A percentile compares a stretch with the other conserved stretches of the same genome.
phyloP scores from a whole-genome alignment of 1,140 invertebrate species.

The Lasioglossum albipes region DNA sequence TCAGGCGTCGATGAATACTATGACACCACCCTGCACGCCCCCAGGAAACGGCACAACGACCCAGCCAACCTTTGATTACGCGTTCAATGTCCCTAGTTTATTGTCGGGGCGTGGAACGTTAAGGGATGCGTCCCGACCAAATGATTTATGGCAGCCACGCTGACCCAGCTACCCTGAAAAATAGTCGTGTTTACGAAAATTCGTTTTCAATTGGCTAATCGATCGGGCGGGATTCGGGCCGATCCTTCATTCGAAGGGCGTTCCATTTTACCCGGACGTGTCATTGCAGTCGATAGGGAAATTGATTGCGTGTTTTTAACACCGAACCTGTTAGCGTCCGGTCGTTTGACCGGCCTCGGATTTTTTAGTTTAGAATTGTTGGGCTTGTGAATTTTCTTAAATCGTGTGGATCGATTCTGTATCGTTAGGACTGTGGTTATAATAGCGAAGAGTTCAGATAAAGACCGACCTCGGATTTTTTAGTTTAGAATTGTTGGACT shows the following conservation, averaged over 20 bases:
- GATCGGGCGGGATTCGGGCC: not conserved
- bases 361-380: too few relatives aligned
- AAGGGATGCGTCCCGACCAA: conserved; percentile 18
- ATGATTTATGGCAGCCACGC: conserved; percentile 49
- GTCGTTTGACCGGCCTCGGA: too few relatives aligned
- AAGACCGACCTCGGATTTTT: too few relatives aligned
- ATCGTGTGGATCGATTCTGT: too few relatives aligned
- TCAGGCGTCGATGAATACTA: conserved; percentile 57
- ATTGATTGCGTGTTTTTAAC: too few relatives aligned
- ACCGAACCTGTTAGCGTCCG: too few relatives aligned
- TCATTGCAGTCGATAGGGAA: too few relatives aligned
- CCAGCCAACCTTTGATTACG: conserved; percentile 59
- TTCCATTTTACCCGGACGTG: too few relatives aligned
- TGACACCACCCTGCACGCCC: conserved; percentile 52
- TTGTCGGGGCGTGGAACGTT: conserved; percentile 62
- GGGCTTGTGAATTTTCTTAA: too few relatives aligned
- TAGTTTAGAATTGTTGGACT: too few relatives aligned
- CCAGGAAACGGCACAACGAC: conserved; percentile 67
- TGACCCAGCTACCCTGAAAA: conserved; percentile 18
- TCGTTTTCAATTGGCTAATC: not conserved
- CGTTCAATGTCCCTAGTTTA: conserved; percentile 68
- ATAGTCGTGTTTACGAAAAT: conserved; percentile 21
- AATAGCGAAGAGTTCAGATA: too few relatives aligned
- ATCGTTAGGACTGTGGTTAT: too few relatives aligned
- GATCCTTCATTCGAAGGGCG: not conserved